phyloP scores from a whole-genome alignment of 2,797 vertebrate species.

The Helicolenus hilgendorfi region DNA sequence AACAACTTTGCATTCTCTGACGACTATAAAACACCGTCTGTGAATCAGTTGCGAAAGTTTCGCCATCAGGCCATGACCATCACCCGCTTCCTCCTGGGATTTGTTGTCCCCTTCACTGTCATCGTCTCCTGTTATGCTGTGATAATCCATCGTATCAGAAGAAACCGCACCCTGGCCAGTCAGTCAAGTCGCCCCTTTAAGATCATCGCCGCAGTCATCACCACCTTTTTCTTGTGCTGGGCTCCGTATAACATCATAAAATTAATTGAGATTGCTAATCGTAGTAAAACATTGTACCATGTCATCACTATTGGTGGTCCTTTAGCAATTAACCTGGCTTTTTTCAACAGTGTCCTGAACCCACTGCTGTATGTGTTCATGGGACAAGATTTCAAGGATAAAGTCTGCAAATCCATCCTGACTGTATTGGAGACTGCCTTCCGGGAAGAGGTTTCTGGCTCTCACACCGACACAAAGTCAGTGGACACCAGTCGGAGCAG shows the following conservation, averaged over 20 bases:
- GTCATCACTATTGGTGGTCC: conserved; percentile 83
- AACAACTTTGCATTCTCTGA: conserved; percentile 91
- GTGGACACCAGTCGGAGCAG: conserved; percentile 77
- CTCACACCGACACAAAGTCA: conserved; percentile 84
- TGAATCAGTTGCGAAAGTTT: conserved; percentile 6
- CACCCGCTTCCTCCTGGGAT: conserved; percentile 91
- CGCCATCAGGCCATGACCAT: conserved; percentile 90
- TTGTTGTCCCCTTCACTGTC: conserved; percentile 91
- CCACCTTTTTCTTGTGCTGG: conserved; percentile 94
- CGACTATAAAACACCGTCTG: conserved; percentile 59
- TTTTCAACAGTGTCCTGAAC: conserved; percentile 91
- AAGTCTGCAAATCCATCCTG: conserved; percentile 89
- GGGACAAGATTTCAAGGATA: conserved; percentile 91
- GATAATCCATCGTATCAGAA: conserved; percentile 88
- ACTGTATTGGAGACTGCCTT: conserved; percentile 90
- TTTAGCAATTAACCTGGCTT: conserved; percentile 86
- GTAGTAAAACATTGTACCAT: conserved; percentile 69
- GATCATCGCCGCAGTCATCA: conserved; percentile 93
- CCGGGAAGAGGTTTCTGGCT: conserved; percentile 87
- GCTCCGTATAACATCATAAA: conserved; percentile 93
- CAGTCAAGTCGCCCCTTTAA: conserved; percentile 91
- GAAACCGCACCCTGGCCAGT: conserved; percentile 86
- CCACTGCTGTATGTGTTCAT: conserved; percentile 92
- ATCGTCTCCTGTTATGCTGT: conserved; percentile 92
- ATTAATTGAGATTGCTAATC: conserved; percentile 85